phyloP scores from a whole-genome alignment of 1,140 invertebrate species.

The Acromyrmex heyeri region DNA sequence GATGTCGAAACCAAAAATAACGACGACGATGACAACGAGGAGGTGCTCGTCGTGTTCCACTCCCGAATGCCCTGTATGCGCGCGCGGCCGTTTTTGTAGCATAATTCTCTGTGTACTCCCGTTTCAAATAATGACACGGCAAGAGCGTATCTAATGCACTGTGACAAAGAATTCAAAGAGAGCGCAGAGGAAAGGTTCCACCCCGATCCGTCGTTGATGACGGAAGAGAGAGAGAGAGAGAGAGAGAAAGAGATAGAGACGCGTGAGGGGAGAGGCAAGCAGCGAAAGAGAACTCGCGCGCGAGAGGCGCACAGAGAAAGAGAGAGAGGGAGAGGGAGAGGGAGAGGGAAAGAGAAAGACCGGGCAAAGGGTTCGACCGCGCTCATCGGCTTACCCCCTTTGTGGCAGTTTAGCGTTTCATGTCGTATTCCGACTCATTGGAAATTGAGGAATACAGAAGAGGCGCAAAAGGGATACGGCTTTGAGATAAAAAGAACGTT shows the following conservation, averaged over 20 bases:
- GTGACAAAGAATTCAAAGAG: slow-evolving; percentile 67
- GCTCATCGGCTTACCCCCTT: slow-evolving; percentile 81
- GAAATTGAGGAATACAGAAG: slow-evolving; percentile 85
- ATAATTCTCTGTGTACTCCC: slow-evolving; percentile 62
- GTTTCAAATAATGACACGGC: slow-evolving; percentile 61
- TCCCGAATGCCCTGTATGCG: slow-evolving; percentile 30
- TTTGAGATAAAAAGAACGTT: slow-evolving; percentile 85
- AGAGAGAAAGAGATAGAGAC: background rate
- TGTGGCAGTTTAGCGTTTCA: slow-evolving; percentile 86
- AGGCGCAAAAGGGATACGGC: slow-evolving; percentile 82
- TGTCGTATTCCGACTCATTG: slow-evolving; percentile 87
- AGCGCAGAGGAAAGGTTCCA: slow-evolving; percentile 63
- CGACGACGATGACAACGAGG: slow-evolving; percentile 17
- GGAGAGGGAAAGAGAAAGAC: slow-evolving; percentile 69
- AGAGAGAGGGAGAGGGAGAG: slow-evolving; percentile 43
- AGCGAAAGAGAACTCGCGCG: slow-evolving; percentile 20
- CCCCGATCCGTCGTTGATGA: slow-evolving; percentile 50
- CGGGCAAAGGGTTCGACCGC: slow-evolving; percentile 67
- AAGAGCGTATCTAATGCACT: slow-evolving; percentile 65
- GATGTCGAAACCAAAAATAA: slow-evolving; percentile 30
- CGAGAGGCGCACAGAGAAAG: slow-evolving; percentile 57
- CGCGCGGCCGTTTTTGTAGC: slow-evolving; percentile 50
- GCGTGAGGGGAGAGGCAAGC: slow-evolving; percentile 63
- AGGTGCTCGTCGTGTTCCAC: slow-evolving; percentile 23
- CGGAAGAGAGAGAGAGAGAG: slow-evolving; percentile 42